These are phyloP conservation scores for Athalia rosae DNA, from an alignment of 2,888 invertebrate species.

Conservation along the genomic window DNA sequence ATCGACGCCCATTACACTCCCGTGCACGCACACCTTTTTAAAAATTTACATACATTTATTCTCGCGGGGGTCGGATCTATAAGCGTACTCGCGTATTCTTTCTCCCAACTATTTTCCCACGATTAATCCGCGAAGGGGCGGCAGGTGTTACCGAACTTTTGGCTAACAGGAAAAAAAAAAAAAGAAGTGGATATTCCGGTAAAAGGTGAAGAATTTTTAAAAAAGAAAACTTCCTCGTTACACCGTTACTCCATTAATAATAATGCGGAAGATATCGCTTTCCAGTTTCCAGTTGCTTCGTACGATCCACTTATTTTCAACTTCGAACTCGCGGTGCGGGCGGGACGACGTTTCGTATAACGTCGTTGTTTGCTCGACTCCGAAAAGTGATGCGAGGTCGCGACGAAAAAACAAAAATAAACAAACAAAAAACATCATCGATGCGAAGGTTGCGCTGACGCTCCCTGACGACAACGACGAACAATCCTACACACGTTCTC, in stretches of 20 bases:
- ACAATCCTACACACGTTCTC: too few relatives aligned
- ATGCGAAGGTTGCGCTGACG: too few relatives aligned
- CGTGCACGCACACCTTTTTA: too few relatives aligned
- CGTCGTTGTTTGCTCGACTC: too few relatives aligned
- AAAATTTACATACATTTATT: neutral
- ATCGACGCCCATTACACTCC: too few relatives aligned
- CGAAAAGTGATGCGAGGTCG: too few relatives aligned
- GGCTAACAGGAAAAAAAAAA: neutral
- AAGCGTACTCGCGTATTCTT: neutral
- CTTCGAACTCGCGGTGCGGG: too few relatives aligned
- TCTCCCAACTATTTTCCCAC: neutral
- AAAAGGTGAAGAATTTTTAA: constrained; percentile 18
- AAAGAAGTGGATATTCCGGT: constrained; percentile 1
- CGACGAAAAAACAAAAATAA: too few relatives aligned
- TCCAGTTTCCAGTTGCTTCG: constrained; percentile 7
- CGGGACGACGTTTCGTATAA: too few relatives aligned
- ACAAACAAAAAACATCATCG: too few relatives aligned
- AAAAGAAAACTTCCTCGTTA: constrained; percentile 3
- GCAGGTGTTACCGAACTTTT: constrained; percentile 8
- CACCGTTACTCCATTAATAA: constrained; percentile 30
- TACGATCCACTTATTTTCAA: neutral
- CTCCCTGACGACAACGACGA: too few relatives aligned
- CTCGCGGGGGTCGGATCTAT: neutral
- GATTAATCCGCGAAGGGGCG: neutral
- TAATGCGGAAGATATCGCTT: constrained; percentile 11